Percentiles rank a stretch among this genome's conserved stretches.
Evolutionary conservation across 2,113 vertebrate species (phyloP).

Genomic region (Mesitornis unicolor): DNA sequence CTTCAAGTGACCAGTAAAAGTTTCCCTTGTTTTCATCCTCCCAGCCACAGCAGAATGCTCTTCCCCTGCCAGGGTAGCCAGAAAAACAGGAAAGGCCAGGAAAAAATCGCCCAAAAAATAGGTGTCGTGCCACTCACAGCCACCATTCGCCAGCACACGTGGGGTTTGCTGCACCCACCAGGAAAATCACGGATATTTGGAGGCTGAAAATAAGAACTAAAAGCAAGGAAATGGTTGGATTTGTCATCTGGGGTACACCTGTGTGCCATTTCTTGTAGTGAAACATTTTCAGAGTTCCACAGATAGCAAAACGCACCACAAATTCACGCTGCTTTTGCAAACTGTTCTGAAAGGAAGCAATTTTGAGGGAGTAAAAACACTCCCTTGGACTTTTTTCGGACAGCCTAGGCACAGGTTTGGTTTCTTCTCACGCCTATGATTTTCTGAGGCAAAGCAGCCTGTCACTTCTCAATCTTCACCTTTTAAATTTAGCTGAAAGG

Average conservation of each 20-base stretch:
- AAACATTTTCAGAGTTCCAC: not conserved
- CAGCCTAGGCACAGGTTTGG: not conserved
- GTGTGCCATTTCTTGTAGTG: fast-evolving
- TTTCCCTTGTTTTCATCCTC: slow-evolving; percentile 49
- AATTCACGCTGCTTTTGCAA: not conserved
- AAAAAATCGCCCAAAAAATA: not conserved
- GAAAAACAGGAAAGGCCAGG: slow-evolving; percentile 49
- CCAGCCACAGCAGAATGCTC: not conserved
- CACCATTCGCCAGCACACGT: not conserved
- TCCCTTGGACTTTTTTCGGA: not conserved
- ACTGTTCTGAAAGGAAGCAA: not conserved
- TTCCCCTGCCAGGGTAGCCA: not conserved
- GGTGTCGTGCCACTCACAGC: fast-evolving
- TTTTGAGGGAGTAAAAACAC: not conserved
- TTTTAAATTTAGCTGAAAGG: not conserved
- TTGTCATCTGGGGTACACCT: not conserved
- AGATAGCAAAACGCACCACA: not conserved
- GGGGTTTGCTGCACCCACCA: fast-evolving
- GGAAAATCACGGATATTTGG: fast-evolving
- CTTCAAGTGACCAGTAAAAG: not conserved
- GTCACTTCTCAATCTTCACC: not conserved
- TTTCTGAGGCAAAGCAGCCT: not conserved
- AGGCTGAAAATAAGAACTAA: not conserved
- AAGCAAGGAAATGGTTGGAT: not conserved
- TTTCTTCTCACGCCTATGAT: not conserved